Evolutionary conservation across 2,888 invertebrate genomes (phyloP), one percentile per base, ranked within the genome.

Genomic region (Myopa tessellatipennis): DNA sequence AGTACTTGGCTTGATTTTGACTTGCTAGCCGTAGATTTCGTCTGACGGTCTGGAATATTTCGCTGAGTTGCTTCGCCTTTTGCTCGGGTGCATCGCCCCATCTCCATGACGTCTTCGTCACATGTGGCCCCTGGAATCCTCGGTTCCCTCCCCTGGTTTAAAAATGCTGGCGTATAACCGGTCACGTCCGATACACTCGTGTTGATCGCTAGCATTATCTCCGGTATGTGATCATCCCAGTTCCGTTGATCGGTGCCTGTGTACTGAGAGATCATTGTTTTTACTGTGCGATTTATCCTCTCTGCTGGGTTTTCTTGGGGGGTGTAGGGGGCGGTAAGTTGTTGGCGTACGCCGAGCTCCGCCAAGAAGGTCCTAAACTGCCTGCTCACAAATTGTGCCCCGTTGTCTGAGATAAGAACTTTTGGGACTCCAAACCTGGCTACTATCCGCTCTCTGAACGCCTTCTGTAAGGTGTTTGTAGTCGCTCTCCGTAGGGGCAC

Each of bases 101-200:
- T 67, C 3, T 34, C 36, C 4, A 6, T 7, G 14, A 18, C n/a
- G 16, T n/a, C 8, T 14, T 65, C 10, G 12, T 65, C 65, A 18
- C n/a, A 65, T 34, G n/a, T 36, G 10, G 65, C 6, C 34, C 36
- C 14, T 7, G 73, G 68, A 8, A 73, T 6, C 4, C 68, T 52
- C 6, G 77, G 73, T n/a, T 77, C 68, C 6, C 73, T 1, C 0
- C 77, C 77, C 26, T 77, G 77, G 2, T 16, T 60, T 40, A 76
- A 40, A 55, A 36, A 74, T 61, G 73, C 73, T 4, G 73, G 63
- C 6, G 34, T 40, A 12, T 73, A 73, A 5, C 73, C 73, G 3
- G 73, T 73, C 3, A 60, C 36, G 16, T 73, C 61, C 4, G 73
- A 73, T 8, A 10, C 34, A 36, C 58, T 36, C 6, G 72, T 34